phyloP scores from a whole-genome alignment of 2,113 vertebrate species.

The Emydocephalus ijimae region DNA sequence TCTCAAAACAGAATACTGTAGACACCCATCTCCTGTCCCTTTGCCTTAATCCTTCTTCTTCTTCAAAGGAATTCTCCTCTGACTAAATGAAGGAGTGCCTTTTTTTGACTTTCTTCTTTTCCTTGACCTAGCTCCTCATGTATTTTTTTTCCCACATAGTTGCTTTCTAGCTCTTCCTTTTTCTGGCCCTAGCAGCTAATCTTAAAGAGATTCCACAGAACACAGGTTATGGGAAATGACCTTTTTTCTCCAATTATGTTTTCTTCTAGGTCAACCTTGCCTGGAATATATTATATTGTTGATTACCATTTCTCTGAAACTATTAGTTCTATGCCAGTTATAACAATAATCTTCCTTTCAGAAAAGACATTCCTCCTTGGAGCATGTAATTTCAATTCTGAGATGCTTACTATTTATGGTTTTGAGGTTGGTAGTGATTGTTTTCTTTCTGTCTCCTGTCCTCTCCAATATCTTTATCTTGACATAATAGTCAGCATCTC shows the following conservation, averaged over 20 bases:
- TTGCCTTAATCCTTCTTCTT: not conserved
- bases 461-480: not conserved
- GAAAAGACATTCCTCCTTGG: not conserved
- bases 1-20: not conserved
- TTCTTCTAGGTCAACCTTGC: not conserved
- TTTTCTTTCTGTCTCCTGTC: not conserved
- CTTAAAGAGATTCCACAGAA: not conserved
- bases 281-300: not conserved
- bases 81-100: not conserved
- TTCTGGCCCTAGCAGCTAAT: not conserved
- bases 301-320: not conserved
- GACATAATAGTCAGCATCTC: not conserved
- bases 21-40: not conserved
- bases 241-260: not conserved
- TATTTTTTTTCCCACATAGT: not conserved
- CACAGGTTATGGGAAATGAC: not conserved
- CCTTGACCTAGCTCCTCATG: not conserved
- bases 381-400: not conserved
- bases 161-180: not conserved
- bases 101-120: not conserved
- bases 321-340: not conserved
- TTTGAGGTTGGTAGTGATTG: not conserved
- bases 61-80: not conserved
- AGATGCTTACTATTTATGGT: not conserved
- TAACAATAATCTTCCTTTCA: not conserved